These are phyloP conservation scores for Hepsetus odoe DNA, from an alignment of 2,113 vertebrate species.

Conservation along the genomic window DNA sequence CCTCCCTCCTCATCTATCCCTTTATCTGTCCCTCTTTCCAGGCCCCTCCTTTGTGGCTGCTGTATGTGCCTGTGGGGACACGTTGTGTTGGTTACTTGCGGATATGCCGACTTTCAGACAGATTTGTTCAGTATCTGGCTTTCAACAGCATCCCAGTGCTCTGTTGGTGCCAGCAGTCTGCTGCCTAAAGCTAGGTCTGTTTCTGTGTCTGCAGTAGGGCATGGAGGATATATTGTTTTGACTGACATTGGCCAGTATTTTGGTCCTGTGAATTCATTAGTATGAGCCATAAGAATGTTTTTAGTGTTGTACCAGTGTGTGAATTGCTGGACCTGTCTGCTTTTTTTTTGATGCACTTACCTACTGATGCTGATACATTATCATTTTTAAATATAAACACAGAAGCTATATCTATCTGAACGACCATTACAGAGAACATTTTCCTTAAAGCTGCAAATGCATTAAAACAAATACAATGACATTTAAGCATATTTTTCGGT, in stretches of 20 bases:
- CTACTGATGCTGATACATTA: no score
- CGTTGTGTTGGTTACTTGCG: not conserved
- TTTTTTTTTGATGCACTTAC: no score
- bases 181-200: constrained; percentile 23
- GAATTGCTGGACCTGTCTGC: no score
- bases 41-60: not conserved
- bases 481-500: no score
- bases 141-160: not conserved
- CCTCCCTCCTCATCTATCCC: constrained; percentile 55
- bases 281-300: no score
- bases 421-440: no score
- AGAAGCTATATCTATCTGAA: no score
- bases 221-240: not conserved
- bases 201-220: constrained; percentile 1
- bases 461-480: no score
- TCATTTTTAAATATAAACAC: no score
- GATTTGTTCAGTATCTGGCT: not conserved
- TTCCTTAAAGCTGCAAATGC: no score
- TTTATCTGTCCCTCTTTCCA: constrained; percentile 59
- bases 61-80: not conserved
- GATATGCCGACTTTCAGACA: not conserved
- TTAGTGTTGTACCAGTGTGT: no score
- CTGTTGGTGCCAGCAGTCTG: constrained; percentile 30
- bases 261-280: not conserved
- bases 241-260: not conserved